Conservation (phyloP, 30 jellyfish, hydroid and myxozoan species). For the Cassiopea xamachana region DNA sequence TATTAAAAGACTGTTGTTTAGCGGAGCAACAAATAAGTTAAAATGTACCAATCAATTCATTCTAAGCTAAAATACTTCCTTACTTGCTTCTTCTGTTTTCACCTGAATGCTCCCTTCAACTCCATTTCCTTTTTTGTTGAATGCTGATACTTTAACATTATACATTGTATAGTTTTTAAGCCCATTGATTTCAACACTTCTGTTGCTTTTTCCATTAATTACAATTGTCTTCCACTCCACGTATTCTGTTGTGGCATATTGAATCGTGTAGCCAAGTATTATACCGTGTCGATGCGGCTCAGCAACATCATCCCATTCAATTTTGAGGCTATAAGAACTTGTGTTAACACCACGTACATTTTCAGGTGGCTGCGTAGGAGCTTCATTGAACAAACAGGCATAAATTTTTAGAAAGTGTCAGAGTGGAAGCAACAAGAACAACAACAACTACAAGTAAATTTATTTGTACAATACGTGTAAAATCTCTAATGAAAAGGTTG, state of each 20-base stretch:
- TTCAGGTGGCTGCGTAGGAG: constrained; percentile 56
- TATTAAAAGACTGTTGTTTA: no score
- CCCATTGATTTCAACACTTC: constrained; percentile 28
- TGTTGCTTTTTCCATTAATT: constrained; percentile 17
- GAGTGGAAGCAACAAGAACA: no score
- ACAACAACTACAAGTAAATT: no score
- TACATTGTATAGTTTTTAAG: constrained; percentile 35
- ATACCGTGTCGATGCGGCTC: constrained; percentile 51
- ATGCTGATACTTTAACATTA: constrained; percentile 39
- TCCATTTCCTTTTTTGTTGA: constrained; percentile 50
- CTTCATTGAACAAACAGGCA: constrained; percentile 2
- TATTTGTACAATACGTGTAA: no score
- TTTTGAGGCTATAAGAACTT: constrained; percentile 49
- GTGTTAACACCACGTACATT: constrained; percentile 39
- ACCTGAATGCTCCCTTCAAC: constrained; percentile 23
- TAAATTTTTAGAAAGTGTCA: not conserved
- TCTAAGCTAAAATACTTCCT: not conserved
- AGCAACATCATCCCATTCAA: constrained; percentile 46
- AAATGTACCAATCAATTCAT: no score
- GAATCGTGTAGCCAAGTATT: constrained; percentile 38
- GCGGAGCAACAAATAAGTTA: no score
- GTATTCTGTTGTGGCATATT: constrained; percentile 2
- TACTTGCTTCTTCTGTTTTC: constrained; percentile 64
- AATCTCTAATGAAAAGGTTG: no score
- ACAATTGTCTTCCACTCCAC: constrained; percentile 1